Percentiles rank a stretch among this genome's conserved stretches.
Conservation (phyloP, 2,113 vertebrate genomes). For the Rostratula benghalensis region DNA sequence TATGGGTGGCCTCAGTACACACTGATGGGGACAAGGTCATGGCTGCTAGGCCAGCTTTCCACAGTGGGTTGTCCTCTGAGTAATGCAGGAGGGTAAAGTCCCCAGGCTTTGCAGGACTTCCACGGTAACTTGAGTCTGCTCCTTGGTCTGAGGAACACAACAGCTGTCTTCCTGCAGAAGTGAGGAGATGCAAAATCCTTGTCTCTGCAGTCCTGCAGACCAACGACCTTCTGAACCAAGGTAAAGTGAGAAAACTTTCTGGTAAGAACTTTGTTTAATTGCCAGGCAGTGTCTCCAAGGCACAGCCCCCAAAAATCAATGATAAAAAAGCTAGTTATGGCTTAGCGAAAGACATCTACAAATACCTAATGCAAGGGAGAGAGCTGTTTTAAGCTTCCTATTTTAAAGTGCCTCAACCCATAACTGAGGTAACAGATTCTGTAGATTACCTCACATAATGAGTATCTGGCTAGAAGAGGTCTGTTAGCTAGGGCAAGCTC, state of each 20-base stretch:
- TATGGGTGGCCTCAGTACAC: neutral
- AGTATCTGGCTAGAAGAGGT: neutral
- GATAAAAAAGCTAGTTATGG: neutral
- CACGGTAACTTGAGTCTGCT: neutral
- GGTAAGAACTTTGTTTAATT: neutral
- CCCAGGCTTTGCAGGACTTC: neutral
- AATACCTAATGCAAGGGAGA: neutral
- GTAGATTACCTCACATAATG: neutral
- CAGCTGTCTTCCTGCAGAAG: neutral
- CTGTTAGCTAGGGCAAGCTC: neutral
- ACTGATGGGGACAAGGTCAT: neutral
- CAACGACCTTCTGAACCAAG: rapidly evolving
- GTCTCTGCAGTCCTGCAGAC: neutral
- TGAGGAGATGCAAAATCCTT: neutral
- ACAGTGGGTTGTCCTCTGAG: neutral
- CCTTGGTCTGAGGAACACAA: neutral
- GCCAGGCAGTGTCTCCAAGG: neutral
- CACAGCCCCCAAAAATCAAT: neutral
- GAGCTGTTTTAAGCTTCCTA: neutral
- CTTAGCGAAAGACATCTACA: neutral
- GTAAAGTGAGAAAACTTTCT: neutral
- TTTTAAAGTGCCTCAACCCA: neutral
- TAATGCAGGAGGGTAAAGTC: neutral
- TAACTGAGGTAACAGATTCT: neutral
- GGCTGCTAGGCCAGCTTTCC: neutral